Evolutionary conservation across 2,797 vertebrate genomes (phyloP).

Genomic region (Pyrrhura leucotis): DNA sequence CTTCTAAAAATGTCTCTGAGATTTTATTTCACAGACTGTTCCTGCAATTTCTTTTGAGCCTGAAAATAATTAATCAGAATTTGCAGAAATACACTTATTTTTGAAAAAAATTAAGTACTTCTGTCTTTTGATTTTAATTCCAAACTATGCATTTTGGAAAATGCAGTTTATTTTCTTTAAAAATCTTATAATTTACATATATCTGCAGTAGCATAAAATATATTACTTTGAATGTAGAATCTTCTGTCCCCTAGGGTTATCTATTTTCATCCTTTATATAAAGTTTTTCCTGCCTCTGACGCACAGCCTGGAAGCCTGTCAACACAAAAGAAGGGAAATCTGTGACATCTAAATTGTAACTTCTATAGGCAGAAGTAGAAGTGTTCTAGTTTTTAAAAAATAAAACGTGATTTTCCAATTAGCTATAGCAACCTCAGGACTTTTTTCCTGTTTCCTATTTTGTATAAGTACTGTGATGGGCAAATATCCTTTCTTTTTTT

Average conservation of each 20-base stretch:
- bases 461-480: background rate
- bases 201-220: background rate
- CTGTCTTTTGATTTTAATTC: background rate
- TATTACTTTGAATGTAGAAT: background rate
- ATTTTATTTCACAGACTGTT: background rate
- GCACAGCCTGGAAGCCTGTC: background rate
- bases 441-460: background rate
- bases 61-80: background rate
- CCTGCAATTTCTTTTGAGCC: background rate
- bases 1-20: background rate
- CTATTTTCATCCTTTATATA: background rate
- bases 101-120: background rate
- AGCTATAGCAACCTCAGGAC: rapidly evolving
- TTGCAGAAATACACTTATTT: background rate
- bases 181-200: background rate
- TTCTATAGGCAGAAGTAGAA: background rate
- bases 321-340: background rate
- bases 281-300: background rate
- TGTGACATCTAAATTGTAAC: background rate
- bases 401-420: background rate
- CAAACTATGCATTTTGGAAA: background rate
- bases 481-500: background rate
- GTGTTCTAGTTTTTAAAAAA: background rate
- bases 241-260: background rate
- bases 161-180: background rate